phyloP scores from a whole-genome alignment of 2,888 invertebrate species.

The Cynaeus angustus region DNA sequence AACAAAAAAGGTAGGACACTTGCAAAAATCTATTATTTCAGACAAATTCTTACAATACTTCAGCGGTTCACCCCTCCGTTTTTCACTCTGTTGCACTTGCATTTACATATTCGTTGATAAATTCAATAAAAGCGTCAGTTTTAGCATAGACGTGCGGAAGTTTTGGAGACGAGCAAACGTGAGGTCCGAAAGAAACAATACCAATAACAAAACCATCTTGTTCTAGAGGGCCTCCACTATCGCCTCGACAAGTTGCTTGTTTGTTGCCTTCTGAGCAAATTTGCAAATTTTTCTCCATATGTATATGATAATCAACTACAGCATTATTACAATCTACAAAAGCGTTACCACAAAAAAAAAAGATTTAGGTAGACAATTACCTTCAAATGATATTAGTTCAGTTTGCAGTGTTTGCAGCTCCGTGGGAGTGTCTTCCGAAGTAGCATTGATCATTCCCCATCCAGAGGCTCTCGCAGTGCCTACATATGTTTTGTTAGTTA shows the following conservation, averaged over 20 bases:
- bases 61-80: too few species aligned
- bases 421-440: neutral
- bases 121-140: slow-evolving; percentile 67
- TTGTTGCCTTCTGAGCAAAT: neutral
- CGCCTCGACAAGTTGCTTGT: slow-evolving; percentile 71
- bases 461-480: neutral
- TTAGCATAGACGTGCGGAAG: slow-evolving; percentile 75
- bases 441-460: neutral
- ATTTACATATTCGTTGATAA: slow-evolving; percentile 11
- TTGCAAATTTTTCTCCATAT: neutral
- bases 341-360: too few species aligned
- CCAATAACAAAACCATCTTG: slow-evolving; percentile 70
- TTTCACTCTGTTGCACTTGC: too few species aligned
- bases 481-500: neutral
- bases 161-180: slow-evolving; percentile 73
- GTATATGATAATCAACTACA: too few species aligned
- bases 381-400: neutral
- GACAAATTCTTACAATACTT: too few species aligned
- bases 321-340: neutral
- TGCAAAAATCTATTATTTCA: too few species aligned
- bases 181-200: slow-evolving; percentile 75
- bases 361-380: too few species aligned
- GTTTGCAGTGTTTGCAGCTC: neutral
- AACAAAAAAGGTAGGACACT: too few species aligned
- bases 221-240: slow-evolving; percentile 75